Conservation (phyloP, 2,888 invertebrate species). For the Ferdinandea cuprea region DNA sequence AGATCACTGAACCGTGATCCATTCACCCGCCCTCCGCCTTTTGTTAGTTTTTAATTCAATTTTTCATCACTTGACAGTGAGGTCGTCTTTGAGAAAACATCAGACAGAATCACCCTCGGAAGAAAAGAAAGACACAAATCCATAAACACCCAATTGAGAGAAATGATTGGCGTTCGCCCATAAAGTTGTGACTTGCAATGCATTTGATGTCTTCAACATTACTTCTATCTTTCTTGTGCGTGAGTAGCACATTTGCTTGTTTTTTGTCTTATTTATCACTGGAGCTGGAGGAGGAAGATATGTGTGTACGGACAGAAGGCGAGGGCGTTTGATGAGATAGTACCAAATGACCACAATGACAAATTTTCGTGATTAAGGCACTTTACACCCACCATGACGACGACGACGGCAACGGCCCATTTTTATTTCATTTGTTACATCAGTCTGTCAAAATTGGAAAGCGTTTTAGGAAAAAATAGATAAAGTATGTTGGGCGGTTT, state of each 20-base stretch:
- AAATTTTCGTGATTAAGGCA: conserved; percentile 53
- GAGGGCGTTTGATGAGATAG: conserved; percentile 59
- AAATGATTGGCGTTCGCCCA: conserved; percentile 47
- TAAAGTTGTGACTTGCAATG: conserved; percentile 39
- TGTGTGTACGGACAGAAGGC: neutral
- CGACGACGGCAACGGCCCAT: conserved; percentile 9
- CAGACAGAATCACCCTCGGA: conserved; percentile 18
- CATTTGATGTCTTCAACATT: conserved; percentile 30
- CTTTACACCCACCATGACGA: conserved; percentile 58
- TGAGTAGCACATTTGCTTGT: neutral
- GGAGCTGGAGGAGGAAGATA: conserved; percentile 35
- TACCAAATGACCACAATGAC: conserved; percentile 61
- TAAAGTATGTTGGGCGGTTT: conserved; percentile 4
- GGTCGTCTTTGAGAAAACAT: neutral
- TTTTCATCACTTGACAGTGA: conserved; percentile 23
- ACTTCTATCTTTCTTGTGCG: conserved; percentile 1
- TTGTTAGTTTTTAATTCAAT: conserved; percentile 19
- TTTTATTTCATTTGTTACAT: conserved; percentile 32
- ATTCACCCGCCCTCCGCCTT: conserved; percentile 16
- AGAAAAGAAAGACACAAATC: conserved; percentile 21
- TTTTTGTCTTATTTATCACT: conserved; percentile 38
- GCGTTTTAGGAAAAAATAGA: conserved; percentile 8
- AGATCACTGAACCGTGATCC: conserved; percentile 67
- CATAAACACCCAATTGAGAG: conserved; percentile 61
- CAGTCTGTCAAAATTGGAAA: conserved; percentile 38